Conservation (phyloP, 2,113 vertebrate species). For the Tinamus guttatus region DNA sequence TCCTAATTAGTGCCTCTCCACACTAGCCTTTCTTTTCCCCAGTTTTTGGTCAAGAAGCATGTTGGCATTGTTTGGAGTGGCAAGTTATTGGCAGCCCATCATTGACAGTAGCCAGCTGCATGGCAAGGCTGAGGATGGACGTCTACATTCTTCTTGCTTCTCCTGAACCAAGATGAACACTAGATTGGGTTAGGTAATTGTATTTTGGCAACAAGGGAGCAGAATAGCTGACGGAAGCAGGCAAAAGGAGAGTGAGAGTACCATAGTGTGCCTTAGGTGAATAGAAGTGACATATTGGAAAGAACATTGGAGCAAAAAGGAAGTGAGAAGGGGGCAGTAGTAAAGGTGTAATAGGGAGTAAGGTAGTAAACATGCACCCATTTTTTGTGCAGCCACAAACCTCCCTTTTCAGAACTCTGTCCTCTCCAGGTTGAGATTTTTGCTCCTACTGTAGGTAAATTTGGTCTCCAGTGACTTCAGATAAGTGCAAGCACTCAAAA, state of each 20-base stretch:
- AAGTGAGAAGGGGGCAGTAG: background rate
- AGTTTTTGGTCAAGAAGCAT: background rate
- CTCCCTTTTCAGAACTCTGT: background rate
- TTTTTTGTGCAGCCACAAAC: background rate
- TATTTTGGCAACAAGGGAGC: background rate
- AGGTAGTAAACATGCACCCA: background rate
- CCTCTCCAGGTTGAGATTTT: background rate
- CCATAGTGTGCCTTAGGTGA: background rate
- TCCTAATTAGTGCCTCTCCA: background rate
- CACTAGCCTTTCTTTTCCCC: background rate
- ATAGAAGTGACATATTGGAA: background rate
- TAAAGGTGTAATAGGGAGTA: background rate
- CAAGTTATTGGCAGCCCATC: background rate
- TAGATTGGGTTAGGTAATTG: background rate
- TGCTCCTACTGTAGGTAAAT: background rate
- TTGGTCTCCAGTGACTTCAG: background rate
- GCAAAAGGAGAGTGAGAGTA: background rate
- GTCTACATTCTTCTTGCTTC: background rate
- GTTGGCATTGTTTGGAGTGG: background rate
- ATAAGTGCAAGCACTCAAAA: background rate
- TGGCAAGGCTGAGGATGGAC: background rate
- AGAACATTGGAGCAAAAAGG: background rate
- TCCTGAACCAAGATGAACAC: background rate
- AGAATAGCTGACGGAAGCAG: background rate
- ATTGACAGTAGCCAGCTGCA: background rate